A percentile compares a stretch with the other conserved stretches of the same genome.
phyloP scores from a whole-genome alignment of 2,113 vertebrate species.

The Zosterops borbonicus region DNA sequence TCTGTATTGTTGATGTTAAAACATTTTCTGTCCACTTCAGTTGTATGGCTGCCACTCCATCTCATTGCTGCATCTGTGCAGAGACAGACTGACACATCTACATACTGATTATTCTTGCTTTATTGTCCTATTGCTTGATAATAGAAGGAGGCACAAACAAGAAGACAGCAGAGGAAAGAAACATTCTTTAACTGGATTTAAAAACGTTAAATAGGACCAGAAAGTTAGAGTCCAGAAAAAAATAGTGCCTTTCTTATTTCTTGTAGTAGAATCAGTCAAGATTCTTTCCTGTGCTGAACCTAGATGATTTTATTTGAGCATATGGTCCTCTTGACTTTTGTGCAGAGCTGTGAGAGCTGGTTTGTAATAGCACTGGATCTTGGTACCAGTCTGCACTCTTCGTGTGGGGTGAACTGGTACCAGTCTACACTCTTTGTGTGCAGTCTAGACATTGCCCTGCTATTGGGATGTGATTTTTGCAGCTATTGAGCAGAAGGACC shows the following conservation, averaged over 20 bases:
- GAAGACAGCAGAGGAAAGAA: background rate
- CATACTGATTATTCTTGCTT: background rate
- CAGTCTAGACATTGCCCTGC: rapidly evolving
- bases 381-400: background rate
- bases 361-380: background rate
- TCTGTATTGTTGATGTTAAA: background rate
- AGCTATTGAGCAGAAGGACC: background rate
- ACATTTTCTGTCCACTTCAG: background rate
- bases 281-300: background rate
- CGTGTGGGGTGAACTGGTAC: background rate
- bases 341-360: background rate
- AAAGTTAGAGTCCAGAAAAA: background rate
- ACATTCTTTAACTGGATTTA: background rate
- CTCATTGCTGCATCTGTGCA: background rate
- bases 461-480: background rate
- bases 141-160: background rate
- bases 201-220: background rate
- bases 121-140: background rate
- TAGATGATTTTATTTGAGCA: background rate
- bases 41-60: background rate
- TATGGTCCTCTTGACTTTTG: background rate
- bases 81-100: background rate
- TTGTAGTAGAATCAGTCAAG: background rate
- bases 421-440: background rate
- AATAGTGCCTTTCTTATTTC: background rate